These are phyloP conservation scores for Mormoops blainvillei DNA, from an alignment of 2,113 vertebrate species.

Conservation along the genomic window DNA sequence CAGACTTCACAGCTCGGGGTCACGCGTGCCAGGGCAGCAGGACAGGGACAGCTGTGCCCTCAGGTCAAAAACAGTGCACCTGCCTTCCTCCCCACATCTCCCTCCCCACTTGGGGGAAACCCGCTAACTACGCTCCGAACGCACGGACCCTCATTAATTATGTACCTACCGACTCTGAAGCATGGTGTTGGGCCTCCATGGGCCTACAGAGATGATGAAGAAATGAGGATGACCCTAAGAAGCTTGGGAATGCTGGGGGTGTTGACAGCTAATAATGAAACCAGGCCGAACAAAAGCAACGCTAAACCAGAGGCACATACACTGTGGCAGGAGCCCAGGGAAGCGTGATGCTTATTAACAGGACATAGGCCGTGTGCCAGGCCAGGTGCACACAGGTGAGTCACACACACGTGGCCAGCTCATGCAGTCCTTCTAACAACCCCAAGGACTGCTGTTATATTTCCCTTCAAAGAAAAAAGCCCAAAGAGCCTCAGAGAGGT, in stretches of 20 bases:
- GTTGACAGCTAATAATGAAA: fast-evolving
- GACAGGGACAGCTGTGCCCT: fast-evolving
- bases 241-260: background rate
- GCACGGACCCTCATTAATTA: background rate
- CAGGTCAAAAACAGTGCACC: background rate
- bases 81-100: background rate
- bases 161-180: background rate
- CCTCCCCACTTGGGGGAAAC: background rate
- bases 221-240: background rate
- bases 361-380: background rate
- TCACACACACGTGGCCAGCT: fast-evolving
- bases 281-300: background rate
- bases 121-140: background rate
- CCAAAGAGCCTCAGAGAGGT: background rate
- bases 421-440: background rate
- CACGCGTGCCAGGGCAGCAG: background rate
- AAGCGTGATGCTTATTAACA: fast-evolving
- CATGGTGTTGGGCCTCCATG: fast-evolving
- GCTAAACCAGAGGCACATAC: fast-evolving
- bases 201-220: background rate
- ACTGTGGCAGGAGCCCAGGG: background rate
- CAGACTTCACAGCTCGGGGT: fast-evolving
- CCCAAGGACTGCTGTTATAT: background rate
- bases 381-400: background rate
- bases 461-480: background rate